phyloP scores from a whole-genome alignment of 2,113 vertebrate species.

The Peucedramus taeniatus region DNA sequence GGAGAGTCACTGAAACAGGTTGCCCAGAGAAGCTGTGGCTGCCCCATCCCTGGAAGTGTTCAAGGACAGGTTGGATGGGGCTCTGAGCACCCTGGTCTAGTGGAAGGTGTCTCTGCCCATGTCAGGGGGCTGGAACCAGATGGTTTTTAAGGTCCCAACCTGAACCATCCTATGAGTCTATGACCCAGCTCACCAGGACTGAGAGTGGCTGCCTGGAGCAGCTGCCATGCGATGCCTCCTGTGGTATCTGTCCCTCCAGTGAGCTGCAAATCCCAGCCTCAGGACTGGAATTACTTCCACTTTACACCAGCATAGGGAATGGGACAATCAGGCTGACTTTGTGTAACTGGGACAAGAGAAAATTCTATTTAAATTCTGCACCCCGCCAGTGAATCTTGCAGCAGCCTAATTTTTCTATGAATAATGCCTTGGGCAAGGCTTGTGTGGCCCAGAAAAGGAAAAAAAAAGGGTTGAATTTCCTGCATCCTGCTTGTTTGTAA shows the following conservation, averaged over 20 bases:
- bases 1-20: neutral
- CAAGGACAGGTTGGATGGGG: neutral
- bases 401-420: constrained; percentile 51
- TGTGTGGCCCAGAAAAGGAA: constrained; percentile 55
- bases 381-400: constrained; percentile 23
- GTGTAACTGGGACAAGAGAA: constrained; percentile 56
- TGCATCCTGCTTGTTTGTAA: constrained; percentile 19
- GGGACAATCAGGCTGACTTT: constrained; percentile 23
- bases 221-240: rapidly evolving
- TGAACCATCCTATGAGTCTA: rapidly evolving
- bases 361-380: constrained; percentile 58
- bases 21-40: neutral
- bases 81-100: neutral
- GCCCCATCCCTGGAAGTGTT: neutral
- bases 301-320: neutral
- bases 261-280: neutral
- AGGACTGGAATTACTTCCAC: neutral
- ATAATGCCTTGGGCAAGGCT: constrained; percentile 60
- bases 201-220: rapidly evolving
- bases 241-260: neutral
- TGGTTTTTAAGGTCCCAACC: neutral
- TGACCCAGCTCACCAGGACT: neutral
- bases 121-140: rapidly evolving
- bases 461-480: neutral
- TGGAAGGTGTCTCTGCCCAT: neutral